Evolutionary conservation across 2,113 vertebrate species (phyloP).

Genomic region (Ictalurus furcatus): DNA sequence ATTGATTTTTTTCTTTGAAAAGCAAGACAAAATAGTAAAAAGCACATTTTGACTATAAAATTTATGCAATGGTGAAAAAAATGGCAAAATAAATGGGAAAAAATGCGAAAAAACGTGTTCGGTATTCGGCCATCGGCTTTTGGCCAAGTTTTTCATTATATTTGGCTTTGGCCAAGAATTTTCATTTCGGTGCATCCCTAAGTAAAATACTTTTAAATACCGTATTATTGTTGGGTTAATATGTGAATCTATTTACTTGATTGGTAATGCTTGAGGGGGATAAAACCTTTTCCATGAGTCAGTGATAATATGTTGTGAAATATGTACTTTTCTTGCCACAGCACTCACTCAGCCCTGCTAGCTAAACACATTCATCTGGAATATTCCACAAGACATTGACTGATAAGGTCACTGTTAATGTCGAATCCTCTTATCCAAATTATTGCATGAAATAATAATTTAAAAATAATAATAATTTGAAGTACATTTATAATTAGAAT

Average conservation of each 20-base stretch:
- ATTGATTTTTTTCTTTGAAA: too few species aligned
- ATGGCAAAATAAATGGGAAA: too few species aligned
- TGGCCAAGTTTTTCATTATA: too few species aligned
- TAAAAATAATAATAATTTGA: not conserved
- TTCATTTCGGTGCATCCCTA: too few species aligned
- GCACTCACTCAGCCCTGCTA: not conserved
- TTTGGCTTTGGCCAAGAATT: too few species aligned
- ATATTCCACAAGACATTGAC: not conserved
- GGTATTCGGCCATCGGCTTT: too few species aligned
- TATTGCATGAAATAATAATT: not conserved
- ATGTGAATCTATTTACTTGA: not conserved
- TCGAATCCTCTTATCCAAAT: not conserved
- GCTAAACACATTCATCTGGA: not conserved
- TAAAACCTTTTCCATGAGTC: not conserved
- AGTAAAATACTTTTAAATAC: not conserved
- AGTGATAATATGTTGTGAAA: too few species aligned
- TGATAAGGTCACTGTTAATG: not conserved
- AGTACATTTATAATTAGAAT: not conserved
- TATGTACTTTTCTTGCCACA: not conserved
- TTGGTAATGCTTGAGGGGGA: not conserved
- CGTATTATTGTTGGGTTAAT: not conserved
- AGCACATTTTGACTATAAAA: too few species aligned
- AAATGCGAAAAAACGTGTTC: too few species aligned
- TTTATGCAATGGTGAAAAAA: too few species aligned
- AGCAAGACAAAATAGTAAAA: too few species aligned